Evolutionary conservation across 2,888 invertebrate genomes (phyloP).

Genomic region (Ochlodes sylvanus): DNA sequence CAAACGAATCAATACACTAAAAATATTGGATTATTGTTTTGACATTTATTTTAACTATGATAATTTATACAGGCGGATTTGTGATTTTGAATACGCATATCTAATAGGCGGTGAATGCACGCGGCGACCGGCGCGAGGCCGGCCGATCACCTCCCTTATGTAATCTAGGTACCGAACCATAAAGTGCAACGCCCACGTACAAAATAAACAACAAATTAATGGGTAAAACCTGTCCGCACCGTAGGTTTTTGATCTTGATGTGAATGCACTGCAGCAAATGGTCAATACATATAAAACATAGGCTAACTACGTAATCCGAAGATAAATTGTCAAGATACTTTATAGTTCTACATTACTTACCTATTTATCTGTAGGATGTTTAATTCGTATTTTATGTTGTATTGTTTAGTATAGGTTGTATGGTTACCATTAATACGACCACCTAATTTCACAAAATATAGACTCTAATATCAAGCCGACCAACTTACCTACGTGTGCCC

Average conservation of each 20-base stretch:
- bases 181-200: slow-evolving; percentile 60
- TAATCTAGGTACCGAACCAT: slow-evolving; percentile 53
- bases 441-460: too few species aligned
- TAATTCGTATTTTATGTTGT: too few species aligned
- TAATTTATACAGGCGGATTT: slow-evolving; percentile 28
- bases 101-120: slow-evolving; percentile 64
- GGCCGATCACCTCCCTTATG: slow-evolving; percentile 80
- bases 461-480: too few species aligned
- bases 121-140: slow-evolving; percentile 70
- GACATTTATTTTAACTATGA: slow-evolving; percentile 18
- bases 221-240: slow-evolving; percentile 51
- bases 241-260: slow-evolving; percentile 64
- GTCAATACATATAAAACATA: slow-evolving; percentile 30
- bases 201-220: slow-evolving; percentile 57
- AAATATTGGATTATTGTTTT: slow-evolving; percentile 13
- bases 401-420: too few species aligned
- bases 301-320: not conserved
- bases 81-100: slow-evolving; percentile 52
- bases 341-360: too few species aligned
- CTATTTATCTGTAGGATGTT: too few species aligned
- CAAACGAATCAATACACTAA: not conserved
- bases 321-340: not conserved
- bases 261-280: slow-evolving; percentile 52
- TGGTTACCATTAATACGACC: too few species aligned
- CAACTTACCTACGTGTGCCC: not conserved